These are phyloP conservation scores for Philhelius pedissequus DNA, from an alignment of 2,888 invertebrate species.

Conservation along the genomic window DNA sequence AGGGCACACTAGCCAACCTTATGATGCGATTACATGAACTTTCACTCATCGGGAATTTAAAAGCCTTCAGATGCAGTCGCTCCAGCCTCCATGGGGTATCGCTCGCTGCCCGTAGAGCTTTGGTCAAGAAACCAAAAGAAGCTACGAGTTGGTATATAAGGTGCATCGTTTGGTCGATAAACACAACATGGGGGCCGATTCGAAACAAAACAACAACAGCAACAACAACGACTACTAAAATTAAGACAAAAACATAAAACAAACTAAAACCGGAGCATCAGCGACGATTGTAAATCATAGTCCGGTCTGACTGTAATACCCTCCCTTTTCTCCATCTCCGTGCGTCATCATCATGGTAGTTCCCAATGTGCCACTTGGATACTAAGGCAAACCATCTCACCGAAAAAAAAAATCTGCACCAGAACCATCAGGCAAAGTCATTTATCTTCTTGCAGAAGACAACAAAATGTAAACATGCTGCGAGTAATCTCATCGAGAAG, in stretches of 20 bases:
- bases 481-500: constrained; percentile 62
- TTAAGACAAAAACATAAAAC: constrained; percentile 40
- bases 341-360: neutral
- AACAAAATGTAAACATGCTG: constrained; percentile 68
- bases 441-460: constrained; percentile 61
- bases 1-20: constrained; percentile 55
- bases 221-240: too few species aligned
- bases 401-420: constrained; percentile 23
- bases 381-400: neutral
- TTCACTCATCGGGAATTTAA: constrained; percentile 56
- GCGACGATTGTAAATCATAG: constrained; percentile 64
- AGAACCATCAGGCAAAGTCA: constrained; percentile 48
- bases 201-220: neutral
- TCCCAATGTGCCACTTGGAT: constrained; percentile 34
- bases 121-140: constrained; percentile 44
- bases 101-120: neutral
- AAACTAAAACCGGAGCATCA: constrained; percentile 59
- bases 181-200: constrained; percentile 59
- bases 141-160: neutral
- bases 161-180: constrained; percentile 56
- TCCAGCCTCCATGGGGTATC: constrained; percentile 33
- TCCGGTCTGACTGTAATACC: neutral
- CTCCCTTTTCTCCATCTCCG: neutral
- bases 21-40: constrained; percentile 58
- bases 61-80: constrained; percentile 38